phyloP scores from a whole-genome alignment of 2,797 vertebrate genomes.

The Phrynocephalus guinanensis region DNA sequence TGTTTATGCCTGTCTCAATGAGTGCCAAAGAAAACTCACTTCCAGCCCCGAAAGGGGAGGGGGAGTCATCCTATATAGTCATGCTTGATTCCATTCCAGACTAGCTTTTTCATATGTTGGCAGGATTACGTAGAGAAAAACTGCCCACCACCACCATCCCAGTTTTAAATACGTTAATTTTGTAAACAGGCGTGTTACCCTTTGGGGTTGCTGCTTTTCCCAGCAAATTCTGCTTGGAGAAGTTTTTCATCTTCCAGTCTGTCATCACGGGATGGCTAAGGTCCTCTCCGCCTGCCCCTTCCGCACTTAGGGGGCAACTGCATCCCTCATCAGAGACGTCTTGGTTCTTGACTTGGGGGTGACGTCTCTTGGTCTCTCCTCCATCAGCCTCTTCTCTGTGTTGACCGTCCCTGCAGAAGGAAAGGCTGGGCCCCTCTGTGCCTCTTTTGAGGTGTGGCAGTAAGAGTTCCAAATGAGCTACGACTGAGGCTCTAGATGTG shows the following conservation, averaged over 20 bases:
- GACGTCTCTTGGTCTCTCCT: neutral
- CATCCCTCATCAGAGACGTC: too few species aligned
- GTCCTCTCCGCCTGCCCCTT: too few species aligned
- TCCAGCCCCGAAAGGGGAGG: constrained; percentile 65
- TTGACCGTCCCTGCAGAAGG: neutral
- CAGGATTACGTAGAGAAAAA: neutral
- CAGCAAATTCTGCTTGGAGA: too few species aligned
- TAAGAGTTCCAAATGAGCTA: neutral
- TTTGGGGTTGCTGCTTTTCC: neutral
- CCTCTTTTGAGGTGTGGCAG: neutral
- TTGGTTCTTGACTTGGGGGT: too few species aligned
- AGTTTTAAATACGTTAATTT: neutral
- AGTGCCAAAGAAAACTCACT: constrained; percentile 81
- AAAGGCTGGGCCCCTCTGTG: too few species aligned
- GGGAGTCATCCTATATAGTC: constrained; percentile 65
- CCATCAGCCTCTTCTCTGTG: too few species aligned
- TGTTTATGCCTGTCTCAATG: constrained; percentile 73
- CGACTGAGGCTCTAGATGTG: too few species aligned
- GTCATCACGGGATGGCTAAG: too few species aligned
- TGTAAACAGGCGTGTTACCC: neutral
- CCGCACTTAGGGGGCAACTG: too few species aligned
- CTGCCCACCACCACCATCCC: neutral
- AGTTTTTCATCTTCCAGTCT: too few species aligned
- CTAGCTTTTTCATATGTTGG: fast-evolving
- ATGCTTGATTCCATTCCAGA: constrained; percentile 69